phyloP scores from a whole-genome alignment of 2,888 invertebrate genomes.

The Pristionchus japonicus region DNA sequence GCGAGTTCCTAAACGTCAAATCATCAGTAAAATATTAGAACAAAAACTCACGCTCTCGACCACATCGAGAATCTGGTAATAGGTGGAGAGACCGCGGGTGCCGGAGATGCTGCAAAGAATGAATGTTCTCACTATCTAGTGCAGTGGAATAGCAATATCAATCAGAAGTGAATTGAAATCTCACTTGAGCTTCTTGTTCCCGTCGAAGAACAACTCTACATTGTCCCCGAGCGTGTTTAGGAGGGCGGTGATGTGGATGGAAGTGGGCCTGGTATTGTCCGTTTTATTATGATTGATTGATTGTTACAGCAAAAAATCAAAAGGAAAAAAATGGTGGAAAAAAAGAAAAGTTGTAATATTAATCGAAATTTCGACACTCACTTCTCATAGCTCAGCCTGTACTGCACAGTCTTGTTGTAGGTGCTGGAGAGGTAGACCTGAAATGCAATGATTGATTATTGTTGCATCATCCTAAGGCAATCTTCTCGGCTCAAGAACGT shows the following conservation, averaged over 20 bases:
- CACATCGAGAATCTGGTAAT: too few relatives aligned
- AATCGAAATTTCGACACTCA: background rate
- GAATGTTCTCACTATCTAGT: background rate
- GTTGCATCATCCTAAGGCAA: background rate
- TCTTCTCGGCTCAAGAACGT: background rate
- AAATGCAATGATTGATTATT: background rate
- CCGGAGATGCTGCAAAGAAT: background rate
- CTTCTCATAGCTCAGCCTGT: background rate
- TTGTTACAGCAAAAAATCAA: background rate
- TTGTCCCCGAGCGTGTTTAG: background rate
- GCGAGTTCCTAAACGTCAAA: too few relatives aligned
- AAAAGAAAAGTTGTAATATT: too few relatives aligned
- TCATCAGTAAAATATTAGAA: too few relatives aligned
- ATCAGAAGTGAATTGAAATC: background rate
- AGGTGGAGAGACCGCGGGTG: background rate
- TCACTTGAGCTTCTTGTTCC: background rate
- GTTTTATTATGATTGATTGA: too few relatives aligned
- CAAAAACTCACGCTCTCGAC: too few relatives aligned
- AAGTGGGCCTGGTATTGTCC: background rate
- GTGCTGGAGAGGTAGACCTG: background rate
- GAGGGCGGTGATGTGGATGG: background rate
- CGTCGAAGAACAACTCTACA: background rate
- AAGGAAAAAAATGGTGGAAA: background rate
- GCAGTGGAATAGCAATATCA: background rate
- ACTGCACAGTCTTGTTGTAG: background rate